A percentile compares a stretch with the other conserved stretches of the same genome.
phyloP scores from a whole-genome alignment of 2,797 vertebrate species.

The Chelonia mydas region DNA sequence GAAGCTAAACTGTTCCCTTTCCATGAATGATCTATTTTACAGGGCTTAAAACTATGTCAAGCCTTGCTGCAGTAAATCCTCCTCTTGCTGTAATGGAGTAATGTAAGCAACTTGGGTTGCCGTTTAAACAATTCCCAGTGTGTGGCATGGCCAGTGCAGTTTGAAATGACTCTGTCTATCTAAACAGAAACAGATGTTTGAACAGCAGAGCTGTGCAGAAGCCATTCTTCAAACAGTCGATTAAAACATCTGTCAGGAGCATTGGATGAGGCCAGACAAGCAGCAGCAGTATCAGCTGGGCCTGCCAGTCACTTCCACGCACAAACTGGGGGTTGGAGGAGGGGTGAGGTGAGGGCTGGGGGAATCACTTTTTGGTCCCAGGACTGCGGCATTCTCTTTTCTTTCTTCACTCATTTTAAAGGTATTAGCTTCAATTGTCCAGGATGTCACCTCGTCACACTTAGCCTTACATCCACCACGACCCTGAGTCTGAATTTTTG shows the following conservation, averaged over 20 bases:
- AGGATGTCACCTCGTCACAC: neutral
- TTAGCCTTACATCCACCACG: neutral
- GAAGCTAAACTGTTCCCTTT: conserved; percentile 63
- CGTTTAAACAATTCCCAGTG: conserved; percentile 80
- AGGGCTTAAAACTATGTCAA: conserved; percentile 72
- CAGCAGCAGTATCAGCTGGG: conserved; percentile 75
- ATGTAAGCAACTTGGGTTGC: conserved; percentile 76
- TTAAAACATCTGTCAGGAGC: conserved; percentile 83
- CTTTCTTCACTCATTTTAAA: neutral
- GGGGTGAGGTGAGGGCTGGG: neutral
- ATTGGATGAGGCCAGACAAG: conserved; percentile 61
- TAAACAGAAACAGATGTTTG: conserved; percentile 86
- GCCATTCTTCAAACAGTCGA: conserved; percentile 81
- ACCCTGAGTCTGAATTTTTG: neutral
- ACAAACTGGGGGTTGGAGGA: conserved; percentile 4
- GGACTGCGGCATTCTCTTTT: neutral
- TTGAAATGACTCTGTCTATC: conserved; percentile 76
- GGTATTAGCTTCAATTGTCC: neutral
- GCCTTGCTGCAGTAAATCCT: conserved; percentile 74
- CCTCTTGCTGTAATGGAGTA: conserved; percentile 72
- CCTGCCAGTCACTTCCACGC: conserved; percentile 71
- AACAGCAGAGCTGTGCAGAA: conserved; percentile 71
- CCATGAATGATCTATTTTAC: conserved; percentile 71
- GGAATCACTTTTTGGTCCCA: rapidly evolving
- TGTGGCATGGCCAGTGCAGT: conserved; percentile 74